Evolutionary conservation across 2,888 invertebrate genomes (phyloP).

Genomic region (Aromia moschata): DNA sequence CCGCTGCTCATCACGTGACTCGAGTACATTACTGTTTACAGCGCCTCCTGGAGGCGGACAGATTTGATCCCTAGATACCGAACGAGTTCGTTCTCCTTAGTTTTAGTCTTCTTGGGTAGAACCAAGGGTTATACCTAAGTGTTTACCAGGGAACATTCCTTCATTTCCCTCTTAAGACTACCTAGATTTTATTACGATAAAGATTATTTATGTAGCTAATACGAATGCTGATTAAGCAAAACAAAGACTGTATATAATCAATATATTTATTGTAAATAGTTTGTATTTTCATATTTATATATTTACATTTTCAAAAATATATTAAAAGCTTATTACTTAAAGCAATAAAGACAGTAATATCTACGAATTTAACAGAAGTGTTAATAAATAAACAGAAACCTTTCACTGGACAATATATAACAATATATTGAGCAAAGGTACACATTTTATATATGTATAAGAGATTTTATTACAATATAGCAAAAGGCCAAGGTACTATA

Average conservation of each 20-base stretch:
- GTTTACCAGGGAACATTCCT: no score
- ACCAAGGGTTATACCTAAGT: no score
- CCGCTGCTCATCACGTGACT: no score
- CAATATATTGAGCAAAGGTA: conserved; percentile 63
- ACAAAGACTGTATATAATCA: conserved; percentile 31
- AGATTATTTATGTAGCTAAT: no score
- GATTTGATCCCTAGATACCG: no score
- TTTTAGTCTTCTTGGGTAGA: no score
- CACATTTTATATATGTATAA: conserved; percentile 33
- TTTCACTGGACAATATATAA: conserved; percentile 60
- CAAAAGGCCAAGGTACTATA: conserved; percentile 46
- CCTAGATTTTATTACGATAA: no score
- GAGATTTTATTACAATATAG: conserved; percentile 32
- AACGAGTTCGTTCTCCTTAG: no score
- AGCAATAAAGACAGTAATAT: conserved; percentile 55
- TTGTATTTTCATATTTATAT: conserved; percentile 62
- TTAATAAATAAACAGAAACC: conserved; percentile 50
- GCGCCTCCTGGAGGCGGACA: no score
- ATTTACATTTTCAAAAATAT: conserved; percentile 62
- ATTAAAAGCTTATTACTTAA: conserved; percentile 59
- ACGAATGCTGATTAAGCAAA: conserved; percentile 4
- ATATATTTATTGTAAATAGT: conserved; percentile 50
- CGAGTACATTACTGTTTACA: no score
- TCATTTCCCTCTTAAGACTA: no score
- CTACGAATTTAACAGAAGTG: conserved; percentile 42